A percentile compares a stretch with the other conserved stretches of the same genome.
These are phyloP conservation scores for Acanthopagrus latus DNA, from an alignment of 2,797 vertebrate genomes.

Conservation along the genomic window DNA sequence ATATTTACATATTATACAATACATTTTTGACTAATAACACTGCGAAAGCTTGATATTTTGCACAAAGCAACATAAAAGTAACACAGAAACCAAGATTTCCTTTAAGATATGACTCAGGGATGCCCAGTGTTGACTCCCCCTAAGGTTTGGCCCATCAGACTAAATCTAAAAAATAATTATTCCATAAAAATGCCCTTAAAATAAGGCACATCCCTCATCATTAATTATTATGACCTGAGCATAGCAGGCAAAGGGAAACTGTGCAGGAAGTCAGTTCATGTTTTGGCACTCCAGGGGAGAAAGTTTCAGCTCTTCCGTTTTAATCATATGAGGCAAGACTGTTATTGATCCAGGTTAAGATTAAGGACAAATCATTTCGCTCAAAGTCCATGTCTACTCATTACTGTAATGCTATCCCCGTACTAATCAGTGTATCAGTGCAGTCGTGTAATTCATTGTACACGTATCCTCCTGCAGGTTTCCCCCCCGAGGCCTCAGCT, in stretches of 20 bases:
- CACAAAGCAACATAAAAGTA: neutral
- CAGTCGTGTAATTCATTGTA: conserved; percentile 32
- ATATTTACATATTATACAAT: neutral
- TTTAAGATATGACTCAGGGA: neutral
- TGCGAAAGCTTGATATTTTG: neutral
- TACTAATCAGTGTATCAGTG: conserved; percentile 7
- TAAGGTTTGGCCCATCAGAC: no score
- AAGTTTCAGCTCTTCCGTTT: neutral
- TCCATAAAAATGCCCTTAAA: no score
- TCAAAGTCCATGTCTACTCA: conserved; percentile 3
- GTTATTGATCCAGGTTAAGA: neutral
- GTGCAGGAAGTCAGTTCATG: no score
- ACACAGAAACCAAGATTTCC: neutral
- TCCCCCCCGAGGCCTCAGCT: conserved; percentile 23
- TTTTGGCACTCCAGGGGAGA: no score
- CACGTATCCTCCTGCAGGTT: conserved; percentile 9
- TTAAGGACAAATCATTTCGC: neutral
- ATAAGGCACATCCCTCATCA: no score
- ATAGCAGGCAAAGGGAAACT: no score
- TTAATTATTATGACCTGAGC: no score
- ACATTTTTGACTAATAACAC: neutral
- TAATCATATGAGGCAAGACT: neutral
- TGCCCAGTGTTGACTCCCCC: no score
- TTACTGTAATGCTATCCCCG: neutral
- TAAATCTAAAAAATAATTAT: no score